Evolutionary conservation across 2,797 vertebrate genomes (phyloP).

Genomic region (Salarias fasciatus): DNA sequence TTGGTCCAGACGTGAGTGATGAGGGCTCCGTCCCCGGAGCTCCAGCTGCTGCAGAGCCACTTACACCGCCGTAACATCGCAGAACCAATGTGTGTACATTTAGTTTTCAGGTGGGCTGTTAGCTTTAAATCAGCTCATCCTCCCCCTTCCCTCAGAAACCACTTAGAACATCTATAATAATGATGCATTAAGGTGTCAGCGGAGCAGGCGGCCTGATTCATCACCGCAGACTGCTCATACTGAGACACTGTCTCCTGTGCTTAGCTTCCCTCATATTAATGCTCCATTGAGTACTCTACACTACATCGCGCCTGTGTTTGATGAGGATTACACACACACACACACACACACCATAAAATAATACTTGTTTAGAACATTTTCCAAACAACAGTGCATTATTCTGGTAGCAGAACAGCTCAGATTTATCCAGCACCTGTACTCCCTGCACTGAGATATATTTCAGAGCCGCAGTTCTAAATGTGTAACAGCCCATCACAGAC

Average conservation of each 20-base stretch:
- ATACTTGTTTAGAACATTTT: not conserved
- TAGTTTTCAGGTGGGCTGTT: slow-evolving; percentile 57
- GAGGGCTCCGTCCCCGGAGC: slow-evolving; percentile 8
- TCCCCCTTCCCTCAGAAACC: slow-evolving; percentile 69
- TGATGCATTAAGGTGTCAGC: slow-evolving; percentile 86
- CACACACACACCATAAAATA: not conserved
- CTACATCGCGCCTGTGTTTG: slow-evolving; percentile 57
- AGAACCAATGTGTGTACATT: slow-evolving; percentile 38
- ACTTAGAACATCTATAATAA: slow-evolving; percentile 83
- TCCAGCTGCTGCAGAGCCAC: slow-evolving; percentile 12
- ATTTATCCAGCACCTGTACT: not conserved
- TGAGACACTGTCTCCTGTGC: slow-evolving; percentile 57
- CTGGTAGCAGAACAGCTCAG: not conserved
- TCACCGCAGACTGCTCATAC: slow-evolving; percentile 73
- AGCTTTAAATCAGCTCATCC: slow-evolving; percentile 46
- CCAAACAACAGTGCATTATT: not conserved
- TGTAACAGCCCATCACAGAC: not conserved
- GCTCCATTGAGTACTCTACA: slow-evolving; percentile 59
- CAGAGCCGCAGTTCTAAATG: not conserved
- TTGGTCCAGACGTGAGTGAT: slow-evolving; percentile 13
- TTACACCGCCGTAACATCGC: slow-evolving; percentile 30
- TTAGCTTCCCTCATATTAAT: slow-evolving; percentile 66
- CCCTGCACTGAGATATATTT: not conserved
- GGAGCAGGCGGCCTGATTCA: slow-evolving; percentile 79
- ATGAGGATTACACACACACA: slow-evolving; percentile 21